Base-by-base conservation (phyloP, 2,888 invertebrate genomes). In the Pegoplata infirma region DNA sequence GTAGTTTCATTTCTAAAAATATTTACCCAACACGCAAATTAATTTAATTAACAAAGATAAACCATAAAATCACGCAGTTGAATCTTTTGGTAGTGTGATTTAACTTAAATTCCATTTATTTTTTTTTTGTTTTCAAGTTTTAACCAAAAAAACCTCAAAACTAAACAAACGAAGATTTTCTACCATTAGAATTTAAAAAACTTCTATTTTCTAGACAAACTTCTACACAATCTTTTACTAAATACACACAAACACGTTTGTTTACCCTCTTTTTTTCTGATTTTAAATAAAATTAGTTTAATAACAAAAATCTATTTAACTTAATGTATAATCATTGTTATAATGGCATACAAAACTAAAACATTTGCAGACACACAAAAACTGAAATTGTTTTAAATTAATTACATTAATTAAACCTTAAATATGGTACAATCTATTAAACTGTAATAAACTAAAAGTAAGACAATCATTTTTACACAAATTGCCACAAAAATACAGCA, bases 21-120 rank as follows among this genome's bases (percentile, higher is more conserved):
- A 56, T 59, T 73, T 21, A 66, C 6, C 7, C 23, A 68, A 63
- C 63, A 73, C 59, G 47, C 63, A 79, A 79, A 79, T 79, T 79
- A 79, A 79, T 79, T 79, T 66, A 74, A 79, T 79, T 79, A 74
- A 61, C 49, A 67, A 71, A 78, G 74, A 66, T 78, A 78, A 78
- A 78, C 69, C 69, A 58, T 69, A 55, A 64, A 78, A 74, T 74
- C 59, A 74, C 59, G 44, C 44, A 25, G 19, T 14, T 51, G 23
- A 17, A 66, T 53, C 14, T 53, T 14, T 10, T 32, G 3, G 36
- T 8, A 47, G 5, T 49, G 49, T 49, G 49, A 16, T 49, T 40
- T 17, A 21, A 51, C 5, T n/a, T 40, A 49, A 28, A 46, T 23
- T 19, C 32, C 12, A 49, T 6, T 16, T 17, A 17, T 47, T 12